Base-by-base conservation (phyloP, 2,888 invertebrate genomes). In the Mythimna albipuncta region DNA sequence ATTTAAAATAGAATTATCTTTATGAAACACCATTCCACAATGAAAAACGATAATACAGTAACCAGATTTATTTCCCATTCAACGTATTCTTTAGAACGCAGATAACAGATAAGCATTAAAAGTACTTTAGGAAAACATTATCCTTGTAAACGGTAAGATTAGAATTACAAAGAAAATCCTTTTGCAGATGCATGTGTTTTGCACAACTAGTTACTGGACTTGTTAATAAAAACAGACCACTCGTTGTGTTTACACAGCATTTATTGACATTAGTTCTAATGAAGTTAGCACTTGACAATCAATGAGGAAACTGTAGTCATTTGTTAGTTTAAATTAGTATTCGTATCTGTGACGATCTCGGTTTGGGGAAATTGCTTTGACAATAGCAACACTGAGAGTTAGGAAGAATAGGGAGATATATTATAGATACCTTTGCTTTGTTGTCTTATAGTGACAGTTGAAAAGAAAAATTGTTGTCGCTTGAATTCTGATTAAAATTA, bases 231-330 rank as follows among this genome's bases (percentile, higher is more conserved):
- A n/a, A 35, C 0, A 32, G 47, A 6, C 50, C 16, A 11, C 19
- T 64, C 32, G 10, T 32, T 72, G 19, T 52, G 26, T 58, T 52
- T n/a, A 19, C 75, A 58, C 11, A 4, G 2, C n/a, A 32, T 47
- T 16, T 47, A 26, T 44, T 75, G 57, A 58, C 21, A 73, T 63
- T 26, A n/a, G 47, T 21, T 4, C 41, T 50, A 44, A 64, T 57
- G 19, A 10, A 74, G 21, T 74, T 74, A 72, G 21, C 72, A 65
- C 74, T 57, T 32, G 2, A 11, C 19, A 11, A 41, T 73, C 47
- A 64, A 73, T 41, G 73, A 26, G 44, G 72, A 35, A 59, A 70
- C 58, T 50, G n/a, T 38, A n/a, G 41, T 41, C 10, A 16, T 6
- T 41, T 26, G 26, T 38, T 6, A n/a, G 13, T 57, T 38, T n/a